Base-by-base conservation (phyloP, 1,140 invertebrate genomes). In the Oreohelix idahoensis region DNA sequence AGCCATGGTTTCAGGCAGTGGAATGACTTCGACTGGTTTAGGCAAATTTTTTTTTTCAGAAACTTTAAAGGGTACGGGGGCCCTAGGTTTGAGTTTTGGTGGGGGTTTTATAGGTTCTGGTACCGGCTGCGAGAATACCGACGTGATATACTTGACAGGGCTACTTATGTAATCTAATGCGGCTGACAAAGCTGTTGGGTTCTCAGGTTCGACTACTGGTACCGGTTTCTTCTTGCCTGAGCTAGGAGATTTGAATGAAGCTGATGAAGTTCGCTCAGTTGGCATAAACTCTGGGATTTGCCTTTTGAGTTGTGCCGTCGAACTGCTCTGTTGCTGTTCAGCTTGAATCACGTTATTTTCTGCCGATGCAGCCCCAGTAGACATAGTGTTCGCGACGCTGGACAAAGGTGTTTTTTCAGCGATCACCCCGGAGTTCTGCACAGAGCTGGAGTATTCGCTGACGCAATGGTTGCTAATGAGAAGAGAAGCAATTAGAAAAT, bases 121-220 rank as follows among this genome's bases (percentile, higher is more conserved):
- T 77, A 26, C 5, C 23, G 29, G 45, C n/a, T 35, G 51, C 5
- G 35, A 32, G 32, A 80, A 70, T 35, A 77, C 49, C 0, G 79
- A 80, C 26, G 49, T 49, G n/a, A 80, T 20, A 36, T 79, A 79
- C 51, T 32, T 36, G 11, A 69, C 77, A 4, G 77, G 77, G n/a
- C 51, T 79, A 17, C 45, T 79, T 4, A 79, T 66, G 42, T 80
- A 80, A 29, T 66, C 79, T 23, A 80, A 20, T 10, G 79, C 79
- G 1, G 79, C 15, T 23, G 79, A 71, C 0, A 80, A 15, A 29
- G 66, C 32, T 2, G 77, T 39, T 15, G 58, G 36, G 20, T 13
- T 35, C 1, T 29, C n/a, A 2, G 53, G 53, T 32, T 39, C 35
- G 5, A 32, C 2, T n/a, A 23, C 36, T 13, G 32, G 20, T 2